Percentiles rank a stretch among this genome's conserved stretches.
These are phyloP conservation scores for Patiria miniata DNA, from an alignment of 35 echinoderm and acorn worm species.

Conservation along the genomic window DNA sequence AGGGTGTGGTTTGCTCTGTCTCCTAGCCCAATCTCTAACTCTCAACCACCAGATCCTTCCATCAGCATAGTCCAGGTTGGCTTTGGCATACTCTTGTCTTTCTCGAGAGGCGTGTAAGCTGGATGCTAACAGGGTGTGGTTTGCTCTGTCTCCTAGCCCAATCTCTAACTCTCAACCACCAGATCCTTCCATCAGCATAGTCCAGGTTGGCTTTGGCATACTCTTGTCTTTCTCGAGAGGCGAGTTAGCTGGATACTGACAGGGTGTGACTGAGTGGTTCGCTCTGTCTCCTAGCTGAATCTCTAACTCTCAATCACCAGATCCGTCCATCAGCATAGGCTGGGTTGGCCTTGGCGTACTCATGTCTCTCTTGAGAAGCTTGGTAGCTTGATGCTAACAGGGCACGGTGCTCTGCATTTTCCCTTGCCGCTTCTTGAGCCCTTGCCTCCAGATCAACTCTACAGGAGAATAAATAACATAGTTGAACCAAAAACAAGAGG, in stretches of 20 bases:
- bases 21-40: background rate
- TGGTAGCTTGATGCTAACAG: constrained; percentile 6
- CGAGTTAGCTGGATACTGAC: no score
- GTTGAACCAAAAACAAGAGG: no score
- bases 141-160: no score
- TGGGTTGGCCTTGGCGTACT: constrained; percentile 56
- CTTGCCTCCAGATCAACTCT: background rate
- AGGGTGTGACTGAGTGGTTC: no score
- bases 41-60: constrained; percentile 45
- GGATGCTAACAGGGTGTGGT: no score
- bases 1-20: background rate
- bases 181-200: constrained; percentile 76
- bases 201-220: constrained; percentile 31
- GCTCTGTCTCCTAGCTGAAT: no score
- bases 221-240: background rate
- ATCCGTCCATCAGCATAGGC: constrained; percentile 79
- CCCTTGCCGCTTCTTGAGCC: background rate
- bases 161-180: constrained; percentile 31
- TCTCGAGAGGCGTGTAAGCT: background rate
- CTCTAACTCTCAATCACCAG: constrained; percentile 45
- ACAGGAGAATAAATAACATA: no score
- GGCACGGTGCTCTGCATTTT: constrained; percentile 6
- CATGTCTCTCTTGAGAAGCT: constrained; percentile 10
- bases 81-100: constrained; percentile 26
- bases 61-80: constrained; percentile 73